phyloP scores from a whole-genome alignment of 2,888 invertebrate species.

The Osmoderma eremita region DNA sequence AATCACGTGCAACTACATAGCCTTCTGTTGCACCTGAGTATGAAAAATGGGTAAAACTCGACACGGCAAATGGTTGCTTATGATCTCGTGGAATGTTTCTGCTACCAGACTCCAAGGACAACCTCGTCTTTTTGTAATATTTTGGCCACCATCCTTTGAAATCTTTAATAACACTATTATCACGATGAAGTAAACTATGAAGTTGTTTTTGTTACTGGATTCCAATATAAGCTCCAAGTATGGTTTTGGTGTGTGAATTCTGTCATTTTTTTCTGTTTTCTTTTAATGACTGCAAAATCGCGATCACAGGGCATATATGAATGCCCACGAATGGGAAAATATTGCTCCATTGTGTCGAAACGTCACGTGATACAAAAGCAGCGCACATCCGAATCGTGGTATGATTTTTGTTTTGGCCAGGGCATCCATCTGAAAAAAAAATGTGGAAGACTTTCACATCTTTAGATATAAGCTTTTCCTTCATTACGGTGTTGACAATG shows the following conservation, averaged over 20 bases:
- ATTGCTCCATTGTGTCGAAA: not conserved
- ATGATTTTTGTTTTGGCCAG: conserved; percentile 33
- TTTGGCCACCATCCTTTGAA: no score
- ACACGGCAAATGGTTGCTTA: conserved; percentile 1
- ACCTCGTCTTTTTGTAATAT: not conserved
- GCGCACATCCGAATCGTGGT: no score
- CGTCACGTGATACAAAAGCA: not conserved
- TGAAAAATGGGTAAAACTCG: not conserved
- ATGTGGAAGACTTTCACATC: not conserved
- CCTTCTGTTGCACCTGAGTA: no score
- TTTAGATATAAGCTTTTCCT: not conserved
- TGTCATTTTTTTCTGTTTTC: not conserved
- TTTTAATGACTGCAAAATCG: conserved; percentile 2
- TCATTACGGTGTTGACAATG: conserved; percentile 9
- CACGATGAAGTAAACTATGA: not conserved
- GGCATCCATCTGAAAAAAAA: conserved; percentile 24
- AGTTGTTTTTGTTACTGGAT: no score
- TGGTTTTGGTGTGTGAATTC: not conserved
- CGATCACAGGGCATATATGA: conserved; percentile 2
- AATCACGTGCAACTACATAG: no score
- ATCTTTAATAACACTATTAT: not conserved
- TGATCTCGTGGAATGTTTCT: conserved; percentile 10
- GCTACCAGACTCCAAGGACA: not conserved
- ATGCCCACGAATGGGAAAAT: conserved; percentile 4
- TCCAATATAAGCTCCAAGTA: not conserved